Conservation (phyloP, 1,140 invertebrate genomes). For the Mactra quadrangularis region DNA sequence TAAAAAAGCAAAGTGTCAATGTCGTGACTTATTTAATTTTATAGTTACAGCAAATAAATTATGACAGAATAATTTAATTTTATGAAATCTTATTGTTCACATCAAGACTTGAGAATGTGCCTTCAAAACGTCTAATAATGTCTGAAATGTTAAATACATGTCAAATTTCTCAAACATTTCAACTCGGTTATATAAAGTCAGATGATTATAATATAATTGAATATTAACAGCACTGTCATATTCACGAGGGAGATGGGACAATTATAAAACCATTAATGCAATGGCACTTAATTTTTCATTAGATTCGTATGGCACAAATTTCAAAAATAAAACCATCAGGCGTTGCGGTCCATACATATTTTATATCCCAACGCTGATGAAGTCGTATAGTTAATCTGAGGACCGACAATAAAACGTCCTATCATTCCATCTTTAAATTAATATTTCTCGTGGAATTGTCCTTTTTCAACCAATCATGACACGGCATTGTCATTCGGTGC, state of each 20-base stretch:
- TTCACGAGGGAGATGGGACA: conserved; percentile 14
- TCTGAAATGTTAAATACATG: too few species aligned
- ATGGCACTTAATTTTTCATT: conserved; percentile 26
- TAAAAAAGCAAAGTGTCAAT: too few species aligned
- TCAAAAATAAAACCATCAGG: conserved; percentile 27
- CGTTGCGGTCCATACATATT: conserved; percentile 29
- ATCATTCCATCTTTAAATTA: conserved; percentile 38
- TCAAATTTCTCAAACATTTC: too few species aligned
- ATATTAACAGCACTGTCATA: too few species aligned
- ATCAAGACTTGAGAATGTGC: too few species aligned
- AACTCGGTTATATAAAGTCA: too few species aligned
- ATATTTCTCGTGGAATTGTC: conserved; percentile 41
- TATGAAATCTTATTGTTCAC: too few species aligned
- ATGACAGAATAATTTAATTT: too few species aligned
- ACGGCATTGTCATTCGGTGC: conserved; percentile 39
- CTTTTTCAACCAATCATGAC: conserved; percentile 49
- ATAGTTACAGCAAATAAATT: too few species aligned
- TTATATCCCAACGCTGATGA: conserved; percentile 35
- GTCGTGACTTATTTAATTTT: too few species aligned
- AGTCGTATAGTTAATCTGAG: conserved; percentile 39
- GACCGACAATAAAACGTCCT: conserved; percentile 37
- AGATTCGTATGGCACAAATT: conserved; percentile 44
- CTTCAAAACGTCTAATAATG: too few species aligned
- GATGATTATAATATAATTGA: too few species aligned
- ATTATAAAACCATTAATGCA: conserved; percentile 31